Base-by-base conservation (phyloP, 2,888 invertebrate genomes). In the Leptogaster cylindrica region DNA sequence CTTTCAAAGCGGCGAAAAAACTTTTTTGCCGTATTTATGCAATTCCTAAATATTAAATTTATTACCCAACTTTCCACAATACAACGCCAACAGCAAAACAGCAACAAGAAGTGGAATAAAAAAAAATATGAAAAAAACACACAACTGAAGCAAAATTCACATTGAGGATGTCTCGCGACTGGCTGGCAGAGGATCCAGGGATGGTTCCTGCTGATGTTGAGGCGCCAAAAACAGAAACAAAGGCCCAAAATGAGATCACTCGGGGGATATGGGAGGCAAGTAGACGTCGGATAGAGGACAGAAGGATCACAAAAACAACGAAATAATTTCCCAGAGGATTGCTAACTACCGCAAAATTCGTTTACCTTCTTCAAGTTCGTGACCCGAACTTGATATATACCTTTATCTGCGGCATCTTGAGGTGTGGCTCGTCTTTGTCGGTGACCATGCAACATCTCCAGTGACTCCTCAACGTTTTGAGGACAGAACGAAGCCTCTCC, bases 31-130 rank as follows among this genome's bases (percentile, higher is more conserved):
- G n/a, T n/a, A n/a, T n/a, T n/a, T n/a, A n/a, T n/a, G n/a, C n/a
- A n/a, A n/a, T n/a, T n/a, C n/a, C n/a, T n/a, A 52, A 52, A 52
- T 52, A 33, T 28, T 52, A 52, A 52, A 52, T 52, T 52, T 18
- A 52, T 52, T 52, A 31, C 33, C 18, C 52, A 18, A 52, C 52
- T 12, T 18, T 5, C 6, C 31, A 10, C 3, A 7, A 14, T 14
- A 14, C n/a, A n/a, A 36, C n/a, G 36, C 10, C 4, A 36, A 23
- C 5, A 46, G 25, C n/a, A 46, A n/a, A 25, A 46, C 20, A 18
- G 33, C 16, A 52, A 52, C 5, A n/a, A n/a, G n/a, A n/a, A n/a
- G n/a, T n/a, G n/a, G n/a, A n/a, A n/a, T n/a, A n/a, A n/a, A n/a
- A n/a, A n/a, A n/a, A n/a, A n/a, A n/a, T n/a, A n/a, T n/a, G n/a